Evolutionary conservation across 1,140 invertebrate genomes (phyloP).

Genomic region (Drosophila simulans): DNA sequence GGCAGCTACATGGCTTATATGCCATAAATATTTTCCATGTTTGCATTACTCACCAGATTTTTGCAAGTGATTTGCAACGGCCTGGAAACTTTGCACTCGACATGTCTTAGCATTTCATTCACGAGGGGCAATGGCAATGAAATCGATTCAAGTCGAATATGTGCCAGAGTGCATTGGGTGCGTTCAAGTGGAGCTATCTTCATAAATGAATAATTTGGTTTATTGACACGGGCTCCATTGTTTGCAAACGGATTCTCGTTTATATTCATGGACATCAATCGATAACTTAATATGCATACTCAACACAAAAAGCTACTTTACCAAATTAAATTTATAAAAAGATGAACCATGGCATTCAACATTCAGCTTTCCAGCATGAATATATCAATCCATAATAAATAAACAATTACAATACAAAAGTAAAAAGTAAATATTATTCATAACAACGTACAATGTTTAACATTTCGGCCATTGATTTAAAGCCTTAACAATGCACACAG

Average conservation of each 20-base stretch:
- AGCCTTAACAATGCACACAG: constrained; percentile 1
- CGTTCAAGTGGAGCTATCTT: constrained; percentile 9
- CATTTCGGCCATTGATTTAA: constrained; percentile 22
- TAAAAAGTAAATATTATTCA: neutral
- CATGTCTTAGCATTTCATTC: constrained; percentile 41
- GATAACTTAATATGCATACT: neutral
- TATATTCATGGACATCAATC: constrained; percentile 3
- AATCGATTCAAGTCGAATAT: constrained; percentile 60
- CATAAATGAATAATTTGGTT: constrained; percentile 52
- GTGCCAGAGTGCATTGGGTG: constrained; percentile 17
- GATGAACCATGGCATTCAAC: neutral
- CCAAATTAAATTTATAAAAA: constrained; percentile 2
- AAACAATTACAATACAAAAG: neutral
- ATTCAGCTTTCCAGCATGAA: neutral
- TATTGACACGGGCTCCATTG: constrained; percentile 14
- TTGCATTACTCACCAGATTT: constrained; percentile 80
- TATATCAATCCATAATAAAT: constrained; percentile 20
- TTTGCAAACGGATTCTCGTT: constrained; percentile 9
- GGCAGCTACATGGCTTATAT: constrained; percentile 73
- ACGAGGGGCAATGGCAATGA: constrained; percentile 23
- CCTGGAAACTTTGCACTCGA: constrained; percentile 73
- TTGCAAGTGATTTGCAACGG: constrained; percentile 76
- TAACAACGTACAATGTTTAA: constrained; percentile 19
- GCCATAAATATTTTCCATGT: constrained; percentile 79
- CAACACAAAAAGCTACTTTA: neutral